Evolutionary conservation across 2,888 invertebrate genomes (phyloP).

Genomic region (Microplitis deprimator): DNA sequence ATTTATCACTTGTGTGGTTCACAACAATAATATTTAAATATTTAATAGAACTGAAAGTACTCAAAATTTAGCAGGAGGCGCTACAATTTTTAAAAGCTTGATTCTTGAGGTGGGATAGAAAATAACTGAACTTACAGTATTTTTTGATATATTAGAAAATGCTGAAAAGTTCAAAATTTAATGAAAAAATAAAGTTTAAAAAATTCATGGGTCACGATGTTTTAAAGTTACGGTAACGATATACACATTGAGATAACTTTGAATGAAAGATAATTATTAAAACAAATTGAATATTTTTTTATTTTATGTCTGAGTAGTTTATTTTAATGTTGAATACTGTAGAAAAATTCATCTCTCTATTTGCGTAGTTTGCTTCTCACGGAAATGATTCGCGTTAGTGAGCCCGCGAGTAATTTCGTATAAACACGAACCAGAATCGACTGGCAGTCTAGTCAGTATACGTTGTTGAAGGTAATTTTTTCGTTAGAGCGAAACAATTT

Average conservation of each 20-base stretch:
- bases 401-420: constrained; percentile 22
- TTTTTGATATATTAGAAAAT: no score
- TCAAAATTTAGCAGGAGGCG: no score
- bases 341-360: background rate
- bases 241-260: no score
- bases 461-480: constrained; percentile 49
- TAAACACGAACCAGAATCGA: constrained; percentile 43
- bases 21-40: background rate
- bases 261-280: no score
- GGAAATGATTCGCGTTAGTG: constrained; percentile 19
- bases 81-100: no score
- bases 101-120: no score
- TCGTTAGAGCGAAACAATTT: constrained; percentile 49
- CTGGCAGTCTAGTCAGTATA: constrained; percentile 34
- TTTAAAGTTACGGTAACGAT: no score
- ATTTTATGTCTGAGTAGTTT: background rate
- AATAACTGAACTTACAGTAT: no score
- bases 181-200: no score
- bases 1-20: background rate
- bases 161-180: no score
- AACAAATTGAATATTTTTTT: no score
- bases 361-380: constrained; percentile 29
- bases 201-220: no score
- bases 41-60: background rate
- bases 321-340: background rate